These are phyloP conservation scores for cattle (Bos taurus) DNA, from an alignment of 2,113 vertebrate genomes.

Conservation along the genomic window ARS-UCD2.0 NC_037331.1:79304501-79305000, in stretches of 20 bases:
- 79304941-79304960: conserved; percentile 71
- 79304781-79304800: not conserved
- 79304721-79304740: conserved; percentile 1
- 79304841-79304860: not conserved
- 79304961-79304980: conserved; percentile 77
- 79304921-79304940: conserved; percentile 52
- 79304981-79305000: conserved; percentile 65
- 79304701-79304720: conserved; percentile 63
- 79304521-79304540: conserved; percentile 75
- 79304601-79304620: conserved; percentile 17
- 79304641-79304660: not conserved
- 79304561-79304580: conserved; percentile 73
- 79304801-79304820: not conserved
- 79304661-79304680: not conserved
- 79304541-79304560: conserved; percentile 72
- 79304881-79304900: not conserved
- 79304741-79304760: not conserved
- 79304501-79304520: conserved; percentile 77
- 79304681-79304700: conserved; percentile 34
- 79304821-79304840: not conserved
- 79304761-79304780: not conserved
- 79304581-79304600: conserved; percentile 52
- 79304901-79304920: not conserved
- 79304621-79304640: conserved; percentile 48
- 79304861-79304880: not conserved